phyloP scores from a whole-genome alignment of 2,113 vertebrate species.

The Indicator maculatus region DNA sequence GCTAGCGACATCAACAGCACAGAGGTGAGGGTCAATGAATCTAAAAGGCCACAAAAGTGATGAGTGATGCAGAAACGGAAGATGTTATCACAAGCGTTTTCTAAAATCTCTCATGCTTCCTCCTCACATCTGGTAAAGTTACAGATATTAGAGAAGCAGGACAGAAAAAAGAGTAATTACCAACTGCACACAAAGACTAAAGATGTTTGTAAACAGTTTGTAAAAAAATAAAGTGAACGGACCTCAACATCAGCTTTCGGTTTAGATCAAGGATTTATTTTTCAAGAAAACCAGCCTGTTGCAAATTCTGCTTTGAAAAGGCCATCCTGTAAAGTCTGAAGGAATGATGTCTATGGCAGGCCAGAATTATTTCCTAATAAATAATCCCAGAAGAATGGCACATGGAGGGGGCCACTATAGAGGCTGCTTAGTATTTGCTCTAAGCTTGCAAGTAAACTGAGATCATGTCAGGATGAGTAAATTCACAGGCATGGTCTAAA shows the following conservation, averaged over 20 bases:
- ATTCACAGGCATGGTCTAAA: background rate
- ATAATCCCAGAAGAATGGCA: background rate
- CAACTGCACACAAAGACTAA: background rate
- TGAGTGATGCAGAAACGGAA: background rate
- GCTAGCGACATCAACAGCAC: background rate
- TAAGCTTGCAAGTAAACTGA: background rate
- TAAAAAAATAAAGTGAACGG: background rate
- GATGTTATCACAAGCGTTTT: background rate
- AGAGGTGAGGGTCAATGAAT: background rate
- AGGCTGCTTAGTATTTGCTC: background rate
- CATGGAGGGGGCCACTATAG: background rate
- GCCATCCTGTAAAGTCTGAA: background rate
- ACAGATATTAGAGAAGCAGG: background rate
- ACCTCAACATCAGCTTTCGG: no score
- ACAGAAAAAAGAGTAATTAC: background rate
- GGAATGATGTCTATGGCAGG: rapidly evolving
- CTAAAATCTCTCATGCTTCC: background rate
- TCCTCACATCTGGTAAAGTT: background rate
- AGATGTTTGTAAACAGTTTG: background rate
- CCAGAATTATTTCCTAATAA: background rate
- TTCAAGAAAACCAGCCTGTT: background rate
- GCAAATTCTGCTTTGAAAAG: background rate
- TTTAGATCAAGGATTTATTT: background rate
- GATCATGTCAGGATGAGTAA: background rate
- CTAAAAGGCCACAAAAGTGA: rapidly evolving